Evolutionary conservation across 2,888 invertebrate species (phyloP).

Genomic region (Pachydiplax longipennis): DNA sequence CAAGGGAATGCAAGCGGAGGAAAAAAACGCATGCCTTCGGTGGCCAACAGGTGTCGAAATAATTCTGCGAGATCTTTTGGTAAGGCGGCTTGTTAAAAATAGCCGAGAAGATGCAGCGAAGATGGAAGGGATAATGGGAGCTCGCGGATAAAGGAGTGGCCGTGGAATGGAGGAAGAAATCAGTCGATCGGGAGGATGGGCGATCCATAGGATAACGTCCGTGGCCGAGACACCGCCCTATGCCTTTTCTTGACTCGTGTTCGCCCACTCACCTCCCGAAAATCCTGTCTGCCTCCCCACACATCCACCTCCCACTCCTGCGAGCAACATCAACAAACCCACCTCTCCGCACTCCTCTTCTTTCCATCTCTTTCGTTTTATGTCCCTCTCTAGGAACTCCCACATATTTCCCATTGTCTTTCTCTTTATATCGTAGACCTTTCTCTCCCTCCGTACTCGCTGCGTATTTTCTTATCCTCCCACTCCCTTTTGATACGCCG

Average conservation of each 20-base stretch:
- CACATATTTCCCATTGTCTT: no score
- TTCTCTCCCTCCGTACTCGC: no score
- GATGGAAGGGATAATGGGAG: background rate
- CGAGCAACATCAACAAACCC: background rate
- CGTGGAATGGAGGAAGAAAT: background rate
- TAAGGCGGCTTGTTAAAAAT: no score
- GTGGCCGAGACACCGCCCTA: background rate
- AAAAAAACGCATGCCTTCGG: background rate
- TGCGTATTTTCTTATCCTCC: no score
- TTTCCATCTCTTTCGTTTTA: background rate
- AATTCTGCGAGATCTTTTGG: background rate
- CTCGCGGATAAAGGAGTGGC: background rate
- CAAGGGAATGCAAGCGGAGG: background rate
- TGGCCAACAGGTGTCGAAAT: conserved; percentile 14
- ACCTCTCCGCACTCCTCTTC: background rate
- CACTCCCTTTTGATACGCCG: no score
- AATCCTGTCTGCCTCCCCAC: background rate
- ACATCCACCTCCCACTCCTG: background rate
- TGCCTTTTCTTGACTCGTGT: background rate
- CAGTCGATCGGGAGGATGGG: background rate
- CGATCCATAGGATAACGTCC: background rate
- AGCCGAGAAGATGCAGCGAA: background rate
- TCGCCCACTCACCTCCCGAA: background rate
- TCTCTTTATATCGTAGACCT: no score
- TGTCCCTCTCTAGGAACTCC: no score